phyloP scores from a whole-genome alignment of 2,113 vertebrate species.

The Agapornis roseicollis region DNA sequence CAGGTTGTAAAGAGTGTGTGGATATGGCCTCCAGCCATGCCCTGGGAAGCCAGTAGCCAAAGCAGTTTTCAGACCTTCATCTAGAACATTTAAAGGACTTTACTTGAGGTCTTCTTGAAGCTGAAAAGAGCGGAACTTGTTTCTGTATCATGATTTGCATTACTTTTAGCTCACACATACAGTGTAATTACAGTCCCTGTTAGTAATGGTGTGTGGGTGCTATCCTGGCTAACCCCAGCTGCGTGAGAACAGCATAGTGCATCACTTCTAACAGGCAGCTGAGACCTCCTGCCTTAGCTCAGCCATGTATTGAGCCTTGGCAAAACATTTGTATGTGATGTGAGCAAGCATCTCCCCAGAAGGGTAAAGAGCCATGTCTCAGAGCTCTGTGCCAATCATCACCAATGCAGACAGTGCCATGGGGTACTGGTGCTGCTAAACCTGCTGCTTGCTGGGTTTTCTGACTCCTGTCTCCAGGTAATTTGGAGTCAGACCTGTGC shows the following conservation, averaged over 20 bases:
- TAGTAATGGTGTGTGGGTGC: neutral
- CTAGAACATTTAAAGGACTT: neutral
- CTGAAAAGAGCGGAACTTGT: neutral
- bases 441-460: neutral
- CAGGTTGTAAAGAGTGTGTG: neutral
- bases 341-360: neutral
- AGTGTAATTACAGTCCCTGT: neutral
- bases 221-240: neutral
- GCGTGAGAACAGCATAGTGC: rapidly evolving
- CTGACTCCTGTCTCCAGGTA: neutral
- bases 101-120: neutral
- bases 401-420: neutral
- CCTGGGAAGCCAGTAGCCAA: neutral
- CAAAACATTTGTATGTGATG: neutral
- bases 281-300: neutral
- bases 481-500: neutral
- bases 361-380: neutral
- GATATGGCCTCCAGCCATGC: neutral
- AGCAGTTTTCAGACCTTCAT: neutral
- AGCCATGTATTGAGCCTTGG: neutral
- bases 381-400: neutral
- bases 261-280: rapidly evolving
- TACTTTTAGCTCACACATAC: neutral
- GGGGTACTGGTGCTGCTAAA: neutral
- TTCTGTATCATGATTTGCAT: neutral